phyloP scores from a whole-genome alignment of 2,888 invertebrate species.

The Tupiocoris notatus region DNA sequence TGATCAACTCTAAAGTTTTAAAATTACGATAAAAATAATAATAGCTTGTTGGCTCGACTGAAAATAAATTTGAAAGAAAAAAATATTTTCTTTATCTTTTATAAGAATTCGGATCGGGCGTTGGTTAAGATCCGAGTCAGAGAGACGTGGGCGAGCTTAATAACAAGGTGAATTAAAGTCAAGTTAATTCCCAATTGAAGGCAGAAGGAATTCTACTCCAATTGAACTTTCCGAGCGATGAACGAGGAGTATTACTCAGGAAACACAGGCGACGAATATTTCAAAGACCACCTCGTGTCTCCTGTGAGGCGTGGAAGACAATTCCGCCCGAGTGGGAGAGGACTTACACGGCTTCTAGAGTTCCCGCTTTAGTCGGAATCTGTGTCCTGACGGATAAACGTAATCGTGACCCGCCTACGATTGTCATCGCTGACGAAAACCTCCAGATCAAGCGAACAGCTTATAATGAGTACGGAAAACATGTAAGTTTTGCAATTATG shows the following conservation, averaged over 20 bases:
- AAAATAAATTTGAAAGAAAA: no score
- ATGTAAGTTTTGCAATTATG: conserved; percentile 13
- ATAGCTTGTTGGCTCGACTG: no score
- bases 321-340: neutral
- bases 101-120: no score
- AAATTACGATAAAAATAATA: no score
- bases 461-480: conserved; percentile 30
- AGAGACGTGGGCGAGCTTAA: conserved; percentile 33
- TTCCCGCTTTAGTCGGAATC: neutral
- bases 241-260: neutral
- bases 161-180: conserved; percentile 37
- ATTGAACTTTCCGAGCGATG: conserved; percentile 17
- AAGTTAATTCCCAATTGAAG: conserved; percentile 27
- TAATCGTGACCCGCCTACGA: neutral
- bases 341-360: neutral
- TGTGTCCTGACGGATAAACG: neutral
- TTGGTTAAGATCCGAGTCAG: no score
- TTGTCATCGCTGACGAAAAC: neutral
- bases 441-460: no score
- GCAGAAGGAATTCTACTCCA: conserved; percentile 11
- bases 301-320: neutral
- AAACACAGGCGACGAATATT: neutral
- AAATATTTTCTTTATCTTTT: no score
- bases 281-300: neutral
- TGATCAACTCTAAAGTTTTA: no score